Evolutionary conservation across 23 tunicate genomes (phyloP), one percentile per base, ranked within the genome.

Genomic region (Clavelina lepadiformis): DNA sequence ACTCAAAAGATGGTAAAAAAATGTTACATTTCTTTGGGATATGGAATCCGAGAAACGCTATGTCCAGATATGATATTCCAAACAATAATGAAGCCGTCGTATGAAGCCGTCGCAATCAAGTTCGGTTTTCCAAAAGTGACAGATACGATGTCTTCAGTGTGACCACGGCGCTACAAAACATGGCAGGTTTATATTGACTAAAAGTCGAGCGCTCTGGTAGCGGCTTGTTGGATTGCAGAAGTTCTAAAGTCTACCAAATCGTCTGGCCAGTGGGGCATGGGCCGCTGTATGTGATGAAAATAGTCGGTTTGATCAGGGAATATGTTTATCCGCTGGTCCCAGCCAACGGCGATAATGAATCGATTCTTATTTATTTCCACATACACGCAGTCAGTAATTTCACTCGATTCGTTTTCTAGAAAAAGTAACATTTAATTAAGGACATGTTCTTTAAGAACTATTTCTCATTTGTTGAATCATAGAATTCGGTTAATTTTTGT

Each of bases 11-110:
- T 8, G 3, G 2, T 31, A 15, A 44, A 44, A 7, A n/a, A 0
- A 0, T 22, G 57, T 68, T 35, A 75, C 73, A 37, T 30, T 29
- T 56, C 67, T 31, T 65, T 33, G 0, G 84, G 84, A 30, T 34
- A 66, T 2, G 79, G 78, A 13, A 91, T 60, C 24, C 75, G 60
- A 2, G 75, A 20, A 1, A 91, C 32, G 2, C 77, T 55, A 52
- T 82, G 83, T 3, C 98, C 92, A 21, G 98, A 91, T 47, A 91
- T 57, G 37, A 82, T 69, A 53, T 91, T 91, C 98, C 98, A 91
- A 46, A 91, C 84, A n/a, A 85, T 82, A 31, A 91, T 77, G 21
- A 71, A 31, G 3, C 98, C 98, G 28, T 91, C 98, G 63, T 82
- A 91, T 20, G 92, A 77, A 20, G 75, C 98, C 13, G 98, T 82